A percentile compares a stretch with the other conserved stretches of the same genome.
Conservation (phyloP, 2,797 vertebrate species). For the Hydrocynus forskahlii region DNA sequence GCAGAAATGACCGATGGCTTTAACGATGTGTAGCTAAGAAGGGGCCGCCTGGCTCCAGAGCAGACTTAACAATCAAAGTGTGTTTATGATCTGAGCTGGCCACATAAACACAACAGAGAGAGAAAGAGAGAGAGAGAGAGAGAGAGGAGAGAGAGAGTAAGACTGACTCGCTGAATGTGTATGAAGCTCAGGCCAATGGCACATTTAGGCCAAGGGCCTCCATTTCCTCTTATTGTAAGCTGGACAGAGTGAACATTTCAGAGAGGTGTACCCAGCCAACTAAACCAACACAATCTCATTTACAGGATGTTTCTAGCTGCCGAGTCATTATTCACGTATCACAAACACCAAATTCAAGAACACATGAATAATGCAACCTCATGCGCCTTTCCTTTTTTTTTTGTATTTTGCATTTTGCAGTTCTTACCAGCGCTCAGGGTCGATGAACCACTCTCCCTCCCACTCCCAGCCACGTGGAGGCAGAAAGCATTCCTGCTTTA, state of each 20-base stretch:
- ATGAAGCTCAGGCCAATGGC: conserved; percentile 25
- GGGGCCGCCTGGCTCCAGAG: neutral
- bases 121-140: conserved; percentile 6
- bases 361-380: conserved; percentile 55
- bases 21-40: conserved; percentile 3
- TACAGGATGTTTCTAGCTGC: conserved; percentile 19
- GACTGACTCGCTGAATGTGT: conserved; percentile 63
- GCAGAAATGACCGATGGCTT: neutral
- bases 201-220: conserved; percentile 49
- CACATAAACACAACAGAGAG: conserved; percentile 60
- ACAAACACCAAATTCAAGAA: neutral
- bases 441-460: conserved; percentile 92
- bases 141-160: neutral
- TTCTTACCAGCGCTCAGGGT: conserved; percentile 80
- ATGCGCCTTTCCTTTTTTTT: conserved; percentile 67
- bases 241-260: neutral
- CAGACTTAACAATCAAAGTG: neutral
- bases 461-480: conserved; percentile 96
- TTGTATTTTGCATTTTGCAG: neutral
- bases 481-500: conserved; percentile 92
- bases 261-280: conserved; percentile 12
- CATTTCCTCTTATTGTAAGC: conserved; percentile 72
- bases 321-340: conserved; percentile 21
- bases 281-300: neutral
- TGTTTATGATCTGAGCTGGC: conserved; percentile 40